These are phyloP conservation scores for Phaenicophaeus curvirostris DNA, from an alignment of 2,797 vertebrate species.

Conservation along the genomic window DNA sequence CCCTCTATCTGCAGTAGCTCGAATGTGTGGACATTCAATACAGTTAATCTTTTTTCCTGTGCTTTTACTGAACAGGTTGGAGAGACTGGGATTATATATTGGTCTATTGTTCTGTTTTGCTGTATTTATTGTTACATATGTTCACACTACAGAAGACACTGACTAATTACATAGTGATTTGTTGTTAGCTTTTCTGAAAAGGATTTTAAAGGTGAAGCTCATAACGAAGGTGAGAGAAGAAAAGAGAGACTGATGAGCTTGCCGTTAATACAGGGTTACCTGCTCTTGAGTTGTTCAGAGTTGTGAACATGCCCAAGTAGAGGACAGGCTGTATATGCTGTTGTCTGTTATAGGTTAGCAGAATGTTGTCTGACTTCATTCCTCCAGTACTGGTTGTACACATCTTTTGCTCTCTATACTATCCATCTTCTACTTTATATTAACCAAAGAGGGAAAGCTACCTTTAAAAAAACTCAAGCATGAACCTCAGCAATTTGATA, in stretches of 20 bases:
- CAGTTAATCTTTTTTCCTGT: not conserved
- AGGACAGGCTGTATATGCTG: not conserved
- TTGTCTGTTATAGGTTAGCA: not conserved
- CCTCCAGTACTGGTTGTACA: not conserved
- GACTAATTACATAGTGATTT: not conserved
- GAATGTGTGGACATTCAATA: not conserved
- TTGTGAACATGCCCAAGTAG: not conserved
- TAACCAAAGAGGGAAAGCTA: not conserved
- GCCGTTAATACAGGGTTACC: not conserved
- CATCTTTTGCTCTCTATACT: not conserved
- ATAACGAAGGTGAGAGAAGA: rapidly evolving
- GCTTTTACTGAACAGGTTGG: not conserved
- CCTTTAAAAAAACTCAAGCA: not conserved
- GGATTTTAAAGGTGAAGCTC: not conserved
- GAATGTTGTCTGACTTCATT: not conserved
- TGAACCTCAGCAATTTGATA: not conserved
- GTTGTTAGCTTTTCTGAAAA: not conserved
- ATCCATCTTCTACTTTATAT: not conserved
- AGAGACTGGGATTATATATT: not conserved
- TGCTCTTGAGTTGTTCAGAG: not conserved
- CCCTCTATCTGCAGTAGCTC: not conserved
- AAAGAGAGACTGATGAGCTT: not conserved
- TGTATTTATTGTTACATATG: not conserved
- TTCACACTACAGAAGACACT: not conserved
- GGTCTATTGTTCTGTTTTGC: not conserved